Conservation (phyloP, 2,888 invertebrate species). For the Charanyca ferruginea region DNA sequence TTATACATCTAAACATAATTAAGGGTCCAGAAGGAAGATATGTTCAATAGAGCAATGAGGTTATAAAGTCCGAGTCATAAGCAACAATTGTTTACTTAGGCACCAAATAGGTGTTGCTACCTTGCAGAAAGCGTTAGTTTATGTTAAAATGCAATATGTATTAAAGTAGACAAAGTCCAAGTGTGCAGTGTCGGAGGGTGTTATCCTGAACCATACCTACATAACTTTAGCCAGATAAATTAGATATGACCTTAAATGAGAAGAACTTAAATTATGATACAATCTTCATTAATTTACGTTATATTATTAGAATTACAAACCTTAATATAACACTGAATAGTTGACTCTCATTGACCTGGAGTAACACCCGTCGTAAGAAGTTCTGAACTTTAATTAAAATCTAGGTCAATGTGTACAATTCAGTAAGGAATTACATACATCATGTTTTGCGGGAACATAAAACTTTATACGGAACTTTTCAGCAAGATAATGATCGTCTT, state of each 20-base stretch:
- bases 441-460: conserved; percentile 12
- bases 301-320: conserved; percentile 3
- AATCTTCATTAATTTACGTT: no score
- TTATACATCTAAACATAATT: conserved; percentile 44
- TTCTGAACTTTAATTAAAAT: conserved; percentile 32
- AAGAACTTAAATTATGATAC: not conserved
- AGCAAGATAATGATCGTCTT: conserved; percentile 27
- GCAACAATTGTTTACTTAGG: conserved; percentile 43
- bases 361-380: not conserved
- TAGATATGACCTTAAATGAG: conserved; percentile 11
- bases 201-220: not conserved
- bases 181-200: conserved; percentile 12
- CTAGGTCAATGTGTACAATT: conserved; percentile 36
- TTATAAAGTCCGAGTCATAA: conserved; percentile 35
- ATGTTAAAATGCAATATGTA: conserved; percentile 16
- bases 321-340: conserved; percentile 6
- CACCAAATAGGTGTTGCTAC: conserved; percentile 3
- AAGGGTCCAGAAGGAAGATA: conserved; percentile 37
- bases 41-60: conserved; percentile 35
- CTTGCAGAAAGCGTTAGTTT: conserved; percentile 20
- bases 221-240: conserved; percentile 18
- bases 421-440: conserved; percentile 14
- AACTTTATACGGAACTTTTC: conserved; percentile 34
- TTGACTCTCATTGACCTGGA: conserved; percentile 22
- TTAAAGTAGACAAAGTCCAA: conserved; percentile 6